These are phyloP conservation scores for Diabrotica virgifera DNA, from an alignment of 1,140 invertebrate genomes.

Conservation along the genomic window DNA sequence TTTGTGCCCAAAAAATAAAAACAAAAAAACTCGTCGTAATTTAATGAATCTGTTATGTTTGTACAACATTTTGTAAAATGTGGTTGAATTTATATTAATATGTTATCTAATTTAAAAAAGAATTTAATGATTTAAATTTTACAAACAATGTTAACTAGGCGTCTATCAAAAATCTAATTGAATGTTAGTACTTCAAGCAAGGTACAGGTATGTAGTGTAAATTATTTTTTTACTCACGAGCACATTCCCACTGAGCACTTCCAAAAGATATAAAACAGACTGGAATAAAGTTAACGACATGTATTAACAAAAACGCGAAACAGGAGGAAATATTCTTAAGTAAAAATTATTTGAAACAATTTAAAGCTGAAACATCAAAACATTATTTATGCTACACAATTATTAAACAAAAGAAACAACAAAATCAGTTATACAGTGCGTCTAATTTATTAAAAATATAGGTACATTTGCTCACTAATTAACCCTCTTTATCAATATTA, in stretches of 20 bases:
- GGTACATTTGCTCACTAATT: no score
- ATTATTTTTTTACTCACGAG: conserved; percentile 36
- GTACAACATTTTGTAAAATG: not conserved
- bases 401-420: no score
- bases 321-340: not conserved
- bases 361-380: not conserved
- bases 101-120: conserved; percentile 3
- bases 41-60: not conserved
- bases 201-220: conserved; percentile 26
- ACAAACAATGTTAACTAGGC: conserved; percentile 9
- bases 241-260: conserved; percentile 38
- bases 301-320: conserved; percentile 11
- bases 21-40: not conserved
- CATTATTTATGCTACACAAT: no score
- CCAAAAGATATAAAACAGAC: conserved; percentile 39
- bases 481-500: no score
- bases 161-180: conserved; percentile 28
- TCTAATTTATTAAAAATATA: no score
- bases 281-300: conserved; percentile 31
- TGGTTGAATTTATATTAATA: conserved; percentile 1
- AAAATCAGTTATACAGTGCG: no score
- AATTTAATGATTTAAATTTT: conserved; percentile 1
- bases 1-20: not conserved
- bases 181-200: conserved; percentile 28
- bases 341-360: conserved; percentile 6